Base-by-base conservation (phyloP, 1,140 invertebrate species). In the Ceratina calcarata region DNA sequence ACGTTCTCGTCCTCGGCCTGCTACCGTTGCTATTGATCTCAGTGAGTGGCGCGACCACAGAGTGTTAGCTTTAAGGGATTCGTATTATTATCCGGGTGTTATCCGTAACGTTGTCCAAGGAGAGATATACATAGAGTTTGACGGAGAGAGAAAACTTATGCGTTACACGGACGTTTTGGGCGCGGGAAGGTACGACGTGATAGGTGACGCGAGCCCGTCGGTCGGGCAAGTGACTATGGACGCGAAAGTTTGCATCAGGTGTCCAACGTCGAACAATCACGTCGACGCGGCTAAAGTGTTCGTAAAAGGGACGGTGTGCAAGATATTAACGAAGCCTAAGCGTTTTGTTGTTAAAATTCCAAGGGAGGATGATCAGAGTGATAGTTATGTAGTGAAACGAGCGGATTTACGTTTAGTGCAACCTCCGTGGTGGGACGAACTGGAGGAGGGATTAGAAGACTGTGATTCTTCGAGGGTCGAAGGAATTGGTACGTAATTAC, bases 381-480 rank as follows among this genome's bases (percentile, higher is more conserved):
- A 91, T 27, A 90, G 93, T 85, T 91, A 92, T 78, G 94, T 95
- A 82, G 96, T 98, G 67, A 96, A 96, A 86, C 94, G 98, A 49
- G 97, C 98, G 1, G 97, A 98, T 91, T 91, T 99, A 55, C 94
- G 98, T n/a, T 94, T 99, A 2, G 91, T 99, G 71, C 95, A 97
- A 88, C 98, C 98, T 16, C 98, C 98, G 0, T 99, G 98, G 98
- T 97, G 95, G 93, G 98, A 99, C 88, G 98, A 99, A 92, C 92
- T 99, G 61, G 97, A 97, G 88, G 96, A 97, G 68, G 90, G 87
- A 15, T 69, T 92, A 80, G 91, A 92, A 70, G 91, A 92, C 55
- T 88, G 83, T 73, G 90, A 92, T 61, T 65, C 85, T 55, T 79
- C 88, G 68, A 89, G 88, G 70, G 79, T 87, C 27, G 90, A 91